These are phyloP conservation scores for Typhlichthys subterraneus DNA, from an alignment of 2,797 vertebrate species.

Conservation along the genomic window DNA sequence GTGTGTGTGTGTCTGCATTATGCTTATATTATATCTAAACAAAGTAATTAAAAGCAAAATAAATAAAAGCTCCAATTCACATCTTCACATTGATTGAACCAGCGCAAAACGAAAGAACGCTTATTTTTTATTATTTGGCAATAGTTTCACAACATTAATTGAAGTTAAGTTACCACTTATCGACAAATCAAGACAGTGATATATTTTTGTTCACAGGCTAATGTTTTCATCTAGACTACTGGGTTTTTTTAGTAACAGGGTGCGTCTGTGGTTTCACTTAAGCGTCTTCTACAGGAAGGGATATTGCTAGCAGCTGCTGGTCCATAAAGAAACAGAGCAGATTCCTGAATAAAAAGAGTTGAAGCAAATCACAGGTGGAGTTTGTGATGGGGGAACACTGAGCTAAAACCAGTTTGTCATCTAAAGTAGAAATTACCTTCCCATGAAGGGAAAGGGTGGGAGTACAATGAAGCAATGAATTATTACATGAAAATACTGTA, in stretches of 20 bases:
- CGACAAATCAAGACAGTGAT: neutral
- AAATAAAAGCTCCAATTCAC: neutral
- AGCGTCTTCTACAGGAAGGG: slow-evolving; percentile 1
- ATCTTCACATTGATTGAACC: neutral
- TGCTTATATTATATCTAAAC: slow-evolving; percentile 1
- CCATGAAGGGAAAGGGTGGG: neutral
- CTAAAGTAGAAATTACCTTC: slow-evolving; percentile 5
- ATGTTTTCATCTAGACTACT: slow-evolving; percentile 2
- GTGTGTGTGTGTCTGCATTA: slow-evolving; percentile 7
- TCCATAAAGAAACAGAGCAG: neutral
- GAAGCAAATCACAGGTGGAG: neutral
- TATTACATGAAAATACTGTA: no score
- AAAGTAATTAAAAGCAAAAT: neutral
- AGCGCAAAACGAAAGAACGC: neutral
- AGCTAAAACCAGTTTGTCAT: neutral
- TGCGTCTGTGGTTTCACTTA: slow-evolving; percentile 24
- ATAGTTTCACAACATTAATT: neutral
- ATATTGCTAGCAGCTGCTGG: slow-evolving; percentile 24
- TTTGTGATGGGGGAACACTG: slow-evolving; percentile 1
- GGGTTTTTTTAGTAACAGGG: neutral
- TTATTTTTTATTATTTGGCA: neutral
- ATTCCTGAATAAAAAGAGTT: slow-evolving; percentile 4
- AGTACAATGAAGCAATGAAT: neutral
- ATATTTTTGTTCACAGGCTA: slow-evolving; percentile 6
- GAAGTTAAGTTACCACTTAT: no score